Evolutionary conservation across 2,888 invertebrate genomes (phyloP).

Genomic region (Euclidia mi): DNA sequence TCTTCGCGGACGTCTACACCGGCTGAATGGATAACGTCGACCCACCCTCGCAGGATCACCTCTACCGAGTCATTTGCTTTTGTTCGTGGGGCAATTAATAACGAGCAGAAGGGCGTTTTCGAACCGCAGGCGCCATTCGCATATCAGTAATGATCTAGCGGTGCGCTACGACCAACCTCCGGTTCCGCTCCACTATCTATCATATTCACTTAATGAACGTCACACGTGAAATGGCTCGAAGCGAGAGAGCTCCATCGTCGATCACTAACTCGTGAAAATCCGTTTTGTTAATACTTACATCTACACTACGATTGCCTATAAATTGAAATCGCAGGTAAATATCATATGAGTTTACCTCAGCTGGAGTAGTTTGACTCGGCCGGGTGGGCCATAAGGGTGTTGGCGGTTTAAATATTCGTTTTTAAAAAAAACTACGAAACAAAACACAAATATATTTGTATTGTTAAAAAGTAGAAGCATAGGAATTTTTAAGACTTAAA

Average conservation of each 20-base stretch:
- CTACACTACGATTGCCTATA: not conserved
- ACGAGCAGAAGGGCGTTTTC: slow-evolving; percentile 86
- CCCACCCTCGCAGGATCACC: slow-evolving; percentile 87
- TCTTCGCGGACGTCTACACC: slow-evolving; percentile 87
- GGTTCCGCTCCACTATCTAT: slow-evolving; percentile 76
- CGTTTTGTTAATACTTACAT: slow-evolving; percentile 27
- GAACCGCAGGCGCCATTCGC: slow-evolving; percentile 82
- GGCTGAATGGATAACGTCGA: slow-evolving; percentile 88
- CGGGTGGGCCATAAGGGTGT: too few species aligned
- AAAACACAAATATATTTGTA: too few species aligned
- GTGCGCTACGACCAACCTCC: slow-evolving; percentile 68
- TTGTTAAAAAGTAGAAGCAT: too few species aligned
- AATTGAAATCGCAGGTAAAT: not conserved
- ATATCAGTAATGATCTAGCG: slow-evolving; percentile 87
- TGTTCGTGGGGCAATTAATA: slow-evolving; percentile 89
- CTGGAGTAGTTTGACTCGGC: too few species aligned
- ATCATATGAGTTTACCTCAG: not conserved
- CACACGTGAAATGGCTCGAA: slow-evolving; percentile 66
- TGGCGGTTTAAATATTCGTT: too few species aligned
- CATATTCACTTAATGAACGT: slow-evolving; percentile 77
- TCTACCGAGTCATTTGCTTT: slow-evolving; percentile 89
- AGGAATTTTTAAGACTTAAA: too few species aligned
- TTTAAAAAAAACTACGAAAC: too few species aligned
- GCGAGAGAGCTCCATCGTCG: slow-evolving; percentile 13
- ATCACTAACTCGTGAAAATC: slow-evolving; percentile 26